Conservation (phyloP, 2,113 vertebrate species). For the Halichoerus grypus region DNA sequence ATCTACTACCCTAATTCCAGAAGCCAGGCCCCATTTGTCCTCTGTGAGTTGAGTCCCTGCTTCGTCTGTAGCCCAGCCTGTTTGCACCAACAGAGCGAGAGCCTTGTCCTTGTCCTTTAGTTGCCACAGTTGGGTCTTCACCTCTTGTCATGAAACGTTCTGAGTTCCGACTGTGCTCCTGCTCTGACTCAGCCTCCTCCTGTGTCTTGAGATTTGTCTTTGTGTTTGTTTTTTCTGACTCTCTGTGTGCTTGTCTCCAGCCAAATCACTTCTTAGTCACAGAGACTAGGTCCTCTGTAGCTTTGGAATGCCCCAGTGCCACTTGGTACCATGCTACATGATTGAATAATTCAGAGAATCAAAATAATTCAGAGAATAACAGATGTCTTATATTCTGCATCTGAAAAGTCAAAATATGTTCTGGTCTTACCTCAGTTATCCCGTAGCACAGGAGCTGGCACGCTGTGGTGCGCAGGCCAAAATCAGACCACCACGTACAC, state of each 20-base stretch:
- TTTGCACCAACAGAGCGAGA: neutral
- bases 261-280: neutral
- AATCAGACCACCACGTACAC: neutral
- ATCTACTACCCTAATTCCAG: constrained; percentile 14
- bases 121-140: neutral
- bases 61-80: neutral
- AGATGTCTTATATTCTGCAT: neutral
- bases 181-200: neutral
- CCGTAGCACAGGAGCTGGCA: neutral
- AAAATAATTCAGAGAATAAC: constrained; percentile 32
- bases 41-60: neutral
- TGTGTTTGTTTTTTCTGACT: neutral
- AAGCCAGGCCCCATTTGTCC: neutral
- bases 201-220: constrained; percentile 17
- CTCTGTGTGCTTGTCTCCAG: neutral
- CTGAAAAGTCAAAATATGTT: constrained; percentile 16
- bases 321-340: neutral
- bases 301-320: neutral
- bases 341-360: neutral
- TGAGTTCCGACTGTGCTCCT: neutral
- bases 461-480: neutral
- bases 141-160: neutral
- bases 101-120: neutral
- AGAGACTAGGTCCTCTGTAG: neutral
- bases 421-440: constrained; percentile 3